Percentiles rank a stretch among this genome's conserved stretches.
phyloP scores from a whole-genome alignment of 2,888 invertebrate species.

The Heliconius ethilla region DNA sequence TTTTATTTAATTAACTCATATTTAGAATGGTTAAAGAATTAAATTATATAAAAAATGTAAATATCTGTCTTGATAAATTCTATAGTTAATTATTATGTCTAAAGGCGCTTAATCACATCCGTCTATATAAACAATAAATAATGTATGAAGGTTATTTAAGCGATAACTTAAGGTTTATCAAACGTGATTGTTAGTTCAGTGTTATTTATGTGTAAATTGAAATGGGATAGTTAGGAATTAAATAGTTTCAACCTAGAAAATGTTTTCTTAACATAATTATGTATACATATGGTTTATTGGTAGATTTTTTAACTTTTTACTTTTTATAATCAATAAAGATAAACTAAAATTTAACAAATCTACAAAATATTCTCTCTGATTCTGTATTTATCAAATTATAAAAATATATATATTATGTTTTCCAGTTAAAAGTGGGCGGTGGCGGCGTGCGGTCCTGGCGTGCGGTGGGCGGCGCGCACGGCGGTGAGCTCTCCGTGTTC shows the following conservation, averaged over 20 bases:
- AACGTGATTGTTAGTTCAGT: background rate
- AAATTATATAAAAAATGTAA: background rate
- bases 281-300: too few relatives aligned
- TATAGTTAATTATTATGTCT: background rate
- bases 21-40: too few relatives aligned
- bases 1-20: too few relatives aligned
- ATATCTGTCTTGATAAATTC: background rate
- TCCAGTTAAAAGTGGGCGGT: slow-evolving; percentile 88
- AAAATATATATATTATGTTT: slow-evolving; percentile 33
- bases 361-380: too few relatives aligned
- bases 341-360: too few relatives aligned
- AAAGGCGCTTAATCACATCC: slow-evolving; percentile 7
- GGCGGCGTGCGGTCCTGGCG: slow-evolving; percentile 88
- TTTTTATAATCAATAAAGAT: too few relatives aligned
- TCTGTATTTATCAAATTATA: too few relatives aligned
- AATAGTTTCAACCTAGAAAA: too few relatives aligned
- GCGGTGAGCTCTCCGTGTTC: slow-evolving; percentile 89
- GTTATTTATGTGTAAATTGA: too few relatives aligned
- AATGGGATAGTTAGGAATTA: too few relatives aligned
- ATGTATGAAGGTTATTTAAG: background rate
- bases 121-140: slow-evolving; percentile 16
- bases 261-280: too few relatives aligned
- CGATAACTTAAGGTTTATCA: slow-evolving; percentile 16
- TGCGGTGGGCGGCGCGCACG: slow-evolving; percentile 83
- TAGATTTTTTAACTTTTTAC: too few relatives aligned